Conservation (phyloP, 1,140 invertebrate genomes). For the Aporrectodea caliginosa region DNA sequence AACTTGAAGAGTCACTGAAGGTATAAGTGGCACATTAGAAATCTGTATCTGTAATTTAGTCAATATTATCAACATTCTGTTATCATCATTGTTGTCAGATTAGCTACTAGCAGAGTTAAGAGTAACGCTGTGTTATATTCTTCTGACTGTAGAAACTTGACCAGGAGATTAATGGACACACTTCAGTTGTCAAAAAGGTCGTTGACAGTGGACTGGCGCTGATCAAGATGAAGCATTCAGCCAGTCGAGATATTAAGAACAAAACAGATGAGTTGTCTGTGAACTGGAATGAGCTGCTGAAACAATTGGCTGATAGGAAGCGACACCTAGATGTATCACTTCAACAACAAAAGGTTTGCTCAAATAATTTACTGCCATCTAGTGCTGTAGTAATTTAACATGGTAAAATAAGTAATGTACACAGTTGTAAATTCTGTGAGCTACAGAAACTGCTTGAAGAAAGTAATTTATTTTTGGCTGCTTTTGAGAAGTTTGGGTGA, state of each 20-base stretch:
- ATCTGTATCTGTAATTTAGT: too few relatives aligned
- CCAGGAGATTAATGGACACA: constrained; percentile 67
- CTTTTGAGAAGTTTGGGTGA: too few relatives aligned
- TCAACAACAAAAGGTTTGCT: constrained; percentile 66
- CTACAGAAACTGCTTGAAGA: too few relatives aligned
- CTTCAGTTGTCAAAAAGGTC: constrained; percentile 92
- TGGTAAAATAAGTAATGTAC: neutral
- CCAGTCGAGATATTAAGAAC: constrained; percentile 87
- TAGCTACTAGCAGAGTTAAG: too few relatives aligned
- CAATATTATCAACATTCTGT: too few relatives aligned
- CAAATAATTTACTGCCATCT: too few relatives aligned
- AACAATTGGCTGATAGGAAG: constrained; percentile 71
- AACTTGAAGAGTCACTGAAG: too few relatives aligned
- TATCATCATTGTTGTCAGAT: too few relatives aligned
- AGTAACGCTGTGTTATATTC: too few relatives aligned
- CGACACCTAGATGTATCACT: constrained; percentile 87
- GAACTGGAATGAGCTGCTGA: constrained; percentile 81
- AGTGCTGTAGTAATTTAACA: neutral
- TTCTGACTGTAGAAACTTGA: constrained; percentile 88
- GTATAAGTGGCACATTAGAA: too few relatives aligned
- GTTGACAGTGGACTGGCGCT: constrained; percentile 76
- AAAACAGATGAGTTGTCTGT: constrained; percentile 75
- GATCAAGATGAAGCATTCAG: constrained; percentile 89
- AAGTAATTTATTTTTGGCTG: too few relatives aligned
- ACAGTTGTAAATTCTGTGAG: too few relatives aligned